Base-by-base conservation (phyloP, 2,888 invertebrate species). In the Onchidella celtica region DNA sequence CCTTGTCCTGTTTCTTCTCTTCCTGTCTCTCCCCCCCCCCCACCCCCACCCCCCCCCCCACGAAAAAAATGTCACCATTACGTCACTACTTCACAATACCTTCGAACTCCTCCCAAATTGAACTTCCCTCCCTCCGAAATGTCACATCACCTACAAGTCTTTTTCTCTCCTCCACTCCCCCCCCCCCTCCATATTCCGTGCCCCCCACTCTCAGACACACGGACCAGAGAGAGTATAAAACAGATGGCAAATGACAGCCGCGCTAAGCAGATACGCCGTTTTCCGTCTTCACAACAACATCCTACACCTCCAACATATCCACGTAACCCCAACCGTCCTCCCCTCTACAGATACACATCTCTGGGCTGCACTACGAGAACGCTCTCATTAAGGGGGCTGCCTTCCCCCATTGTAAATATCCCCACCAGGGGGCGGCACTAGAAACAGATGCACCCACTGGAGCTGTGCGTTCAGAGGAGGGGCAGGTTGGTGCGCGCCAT, bases 381-480 rank as follows among this genome's bases (percentile, higher is more conserved):
- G 3, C 2, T 40, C 68, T 68, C 24, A 68, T 68, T 68, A 38
- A n/a, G n/a, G n/a, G 68, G 24, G 17, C 68, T 11, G 40, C 68
- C 38, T 24, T n/a, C 24, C 27, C 68, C 38, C 68, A 14, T 66
- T 66, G 66, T 66, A 66, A 66, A 66, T 9, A 21, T 68, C 24
- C 68, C 0, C 68, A 38, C 38, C 68, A 68, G 47, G 68, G 68
- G 68, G 14, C 40, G 38, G 24, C 24, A 40, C 68, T 38, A 38
- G 24, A 40, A 68, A 68, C 68, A 68, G 68, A 38, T 68, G 68
- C 68, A 68, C 68, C 29, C 68, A 68, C 68, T 14, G 47, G 40
- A 40, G 68, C 24, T 24, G 38, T 40, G n/a, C 14, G 38, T 68
- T 3, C 24, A 24, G 1, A 68, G 38, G n/a, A n/a, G n/a, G n/a